Conservation (phyloP, 2,888 invertebrate species). For the Fissipunctia ypsillon region DNA sequence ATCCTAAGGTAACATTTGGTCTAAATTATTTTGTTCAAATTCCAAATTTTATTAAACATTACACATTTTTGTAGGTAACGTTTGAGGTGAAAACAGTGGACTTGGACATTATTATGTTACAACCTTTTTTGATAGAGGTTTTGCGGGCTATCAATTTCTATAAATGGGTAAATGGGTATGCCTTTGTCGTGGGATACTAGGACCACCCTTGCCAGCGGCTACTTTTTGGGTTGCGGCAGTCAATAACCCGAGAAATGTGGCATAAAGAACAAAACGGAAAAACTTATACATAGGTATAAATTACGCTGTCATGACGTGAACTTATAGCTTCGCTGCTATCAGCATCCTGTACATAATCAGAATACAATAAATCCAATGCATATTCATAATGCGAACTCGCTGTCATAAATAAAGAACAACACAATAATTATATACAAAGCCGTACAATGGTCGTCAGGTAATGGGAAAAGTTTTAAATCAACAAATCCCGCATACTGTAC, state of each 20-base stretch:
- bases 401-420: constrained; percentile 60
- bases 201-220: constrained; percentile 68
- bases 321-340: constrained; percentile 11
- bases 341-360: constrained; percentile 26
- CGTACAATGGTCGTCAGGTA: constrained; percentile 64
- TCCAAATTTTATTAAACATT: constrained; percentile 31
- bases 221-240: constrained; percentile 65
- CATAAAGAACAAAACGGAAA: constrained; percentile 47
- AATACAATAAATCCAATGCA: constrained; percentile 45
- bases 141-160: constrained; percentile 51
- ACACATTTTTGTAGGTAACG: constrained; percentile 9
- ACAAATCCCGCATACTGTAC: constrained; percentile 64
- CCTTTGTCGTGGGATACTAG: constrained; percentile 70
- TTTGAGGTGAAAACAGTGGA: constrained; percentile 44
- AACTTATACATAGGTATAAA: constrained; percentile 17
- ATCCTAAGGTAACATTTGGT: background rate
- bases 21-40: constrained; percentile 17
- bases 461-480: constrained; percentile 76
- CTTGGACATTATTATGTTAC: constrained; percentile 28
- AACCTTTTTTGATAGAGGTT: constrained; percentile 48
- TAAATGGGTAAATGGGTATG: constrained; percentile 45
- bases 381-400: constrained; percentile 47
- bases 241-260: constrained; percentile 69
- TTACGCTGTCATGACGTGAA: constrained; percentile 1
- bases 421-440: constrained; percentile 60